Percentiles rank a stretch among this genome's conserved stretches.
phyloP scores from a whole-genome alignment of 1,140 invertebrate genomes.

The Dendrolimus punctatus region DNA sequence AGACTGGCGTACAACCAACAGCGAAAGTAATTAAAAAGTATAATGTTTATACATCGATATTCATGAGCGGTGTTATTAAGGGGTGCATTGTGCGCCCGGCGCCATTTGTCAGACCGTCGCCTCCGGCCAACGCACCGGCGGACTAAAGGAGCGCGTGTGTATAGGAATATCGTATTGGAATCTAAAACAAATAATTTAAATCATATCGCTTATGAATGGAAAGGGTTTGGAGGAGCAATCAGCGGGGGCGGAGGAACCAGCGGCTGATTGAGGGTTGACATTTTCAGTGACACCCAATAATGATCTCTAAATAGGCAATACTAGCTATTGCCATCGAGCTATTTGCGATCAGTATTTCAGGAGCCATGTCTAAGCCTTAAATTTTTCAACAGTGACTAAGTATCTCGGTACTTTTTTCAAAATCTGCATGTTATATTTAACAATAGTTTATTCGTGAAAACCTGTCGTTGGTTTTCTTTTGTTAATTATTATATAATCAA shows the following conservation, averaged over 20 bases:
- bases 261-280: constrained; percentile 31
- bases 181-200: constrained; percentile 68
- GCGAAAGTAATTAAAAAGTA: constrained; percentile 11
- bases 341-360: no score
- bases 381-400: no score
- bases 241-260: constrained; percentile 7
- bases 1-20: no score
- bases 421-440: no score
- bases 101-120: constrained; percentile 26
- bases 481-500: no score
- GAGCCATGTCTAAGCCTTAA: no score
- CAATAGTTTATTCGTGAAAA: no score
- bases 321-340: no score
- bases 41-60: constrained; percentile 12
- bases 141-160: constrained; percentile 55
- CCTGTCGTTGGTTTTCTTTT: no score
- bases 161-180: constrained; percentile 36
- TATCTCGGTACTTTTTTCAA: no score
- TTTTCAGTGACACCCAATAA: neutral
- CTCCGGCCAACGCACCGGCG: constrained; percentile 36
- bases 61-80: constrained; percentile 13
- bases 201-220: constrained; percentile 35
- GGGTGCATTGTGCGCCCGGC: constrained; percentile 25
- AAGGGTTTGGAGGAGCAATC: no score
- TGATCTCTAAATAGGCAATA: no score